These are phyloP conservation scores for Cephus pygmeus DNA, from an alignment of 2,888 invertebrate genomes.

Conservation along the genomic window DNA sequence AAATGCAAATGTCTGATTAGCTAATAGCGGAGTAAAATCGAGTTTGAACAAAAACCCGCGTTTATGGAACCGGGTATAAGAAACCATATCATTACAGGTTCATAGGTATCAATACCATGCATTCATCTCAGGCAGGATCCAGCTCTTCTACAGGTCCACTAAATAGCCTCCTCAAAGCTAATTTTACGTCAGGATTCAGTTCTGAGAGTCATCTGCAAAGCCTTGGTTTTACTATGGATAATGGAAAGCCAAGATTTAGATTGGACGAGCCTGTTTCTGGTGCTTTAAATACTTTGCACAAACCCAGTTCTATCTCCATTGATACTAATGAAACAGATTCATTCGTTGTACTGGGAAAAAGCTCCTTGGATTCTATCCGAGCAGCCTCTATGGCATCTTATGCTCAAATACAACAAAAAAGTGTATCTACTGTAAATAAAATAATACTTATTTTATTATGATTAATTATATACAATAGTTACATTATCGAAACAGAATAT, in stretches of 20 bases:
- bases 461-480: neutral
- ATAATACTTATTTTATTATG: constrained; percentile 3
- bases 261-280: constrained; percentile 42
- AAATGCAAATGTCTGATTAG: no score
- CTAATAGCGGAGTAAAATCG: no score
- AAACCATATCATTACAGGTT: neutral
- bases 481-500: neutral
- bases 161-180: neutral
- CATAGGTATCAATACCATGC: neutral
- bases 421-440: constrained; percentile 42
- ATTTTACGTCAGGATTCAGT: neutral
- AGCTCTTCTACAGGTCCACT: neutral
- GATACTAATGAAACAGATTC: constrained; percentile 49
- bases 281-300: constrained; percentile 23
- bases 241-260: constrained; percentile 45
- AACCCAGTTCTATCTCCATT: constrained; percentile 12
- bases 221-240: constrained; percentile 40
- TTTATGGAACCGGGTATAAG: neutral
- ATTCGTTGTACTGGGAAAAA: constrained; percentile 53
- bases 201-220: constrained; percentile 40
- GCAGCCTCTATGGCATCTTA: constrained; percentile 47
- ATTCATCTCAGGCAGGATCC: neutral
- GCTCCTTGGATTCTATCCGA: constrained; percentile 48
- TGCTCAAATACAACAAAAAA: constrained; percentile 49
- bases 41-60: no score